Conservation (phyloP, 2,888 invertebrate genomes). For the Agonopterix arenella region DNA sequence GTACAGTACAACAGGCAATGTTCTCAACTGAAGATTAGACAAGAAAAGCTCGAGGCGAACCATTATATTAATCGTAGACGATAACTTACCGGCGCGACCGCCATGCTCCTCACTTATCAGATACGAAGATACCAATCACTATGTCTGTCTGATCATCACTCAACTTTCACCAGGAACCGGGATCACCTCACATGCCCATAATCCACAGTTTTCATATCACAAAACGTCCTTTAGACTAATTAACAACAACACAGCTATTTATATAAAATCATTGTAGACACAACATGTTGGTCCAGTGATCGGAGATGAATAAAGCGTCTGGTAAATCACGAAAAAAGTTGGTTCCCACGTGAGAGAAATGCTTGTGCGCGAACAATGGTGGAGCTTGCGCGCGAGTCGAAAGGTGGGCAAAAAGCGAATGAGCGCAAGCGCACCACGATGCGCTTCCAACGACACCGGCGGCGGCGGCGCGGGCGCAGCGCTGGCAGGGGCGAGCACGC, state of each 20-base stretch:
- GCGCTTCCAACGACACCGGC: too few relatives aligned
- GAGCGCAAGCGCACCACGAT: slow-evolving; percentile 31
- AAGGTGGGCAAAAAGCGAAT: slow-evolving; percentile 75
- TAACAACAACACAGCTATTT: slow-evolving; percentile 27
- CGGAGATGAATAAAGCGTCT: slow-evolving; percentile 41
- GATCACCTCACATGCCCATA: slow-evolving; percentile 43
- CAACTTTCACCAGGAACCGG: slow-evolving; percentile 43
- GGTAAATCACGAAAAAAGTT: slow-evolving; percentile 58
- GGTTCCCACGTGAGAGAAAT: slow-evolving; percentile 74
- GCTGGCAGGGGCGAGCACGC: slow-evolving; percentile 5
- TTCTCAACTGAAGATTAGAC: neutral
- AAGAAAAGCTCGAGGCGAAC: slow-evolving; percentile 1
- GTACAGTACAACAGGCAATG: too few relatives aligned
- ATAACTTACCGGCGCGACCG: slow-evolving; percentile 51
- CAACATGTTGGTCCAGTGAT: slow-evolving; percentile 45
- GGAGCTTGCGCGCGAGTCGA: slow-evolving; percentile 71
- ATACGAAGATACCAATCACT: slow-evolving; percentile 45
- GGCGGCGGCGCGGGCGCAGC: slow-evolving; percentile 15
- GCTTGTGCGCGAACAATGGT: slow-evolving; percentile 54
- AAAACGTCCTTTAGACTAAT: slow-evolving; percentile 13
- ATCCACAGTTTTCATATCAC: slow-evolving; percentile 50
- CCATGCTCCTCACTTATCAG: slow-evolving; percentile 56
- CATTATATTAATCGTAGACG: neutral
- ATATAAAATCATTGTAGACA: slow-evolving; percentile 22
- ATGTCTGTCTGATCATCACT: slow-evolving; percentile 62